Conservation (phyloP, 2,888 invertebrate species). For the Psylliodes chrysocephalus region DNA sequence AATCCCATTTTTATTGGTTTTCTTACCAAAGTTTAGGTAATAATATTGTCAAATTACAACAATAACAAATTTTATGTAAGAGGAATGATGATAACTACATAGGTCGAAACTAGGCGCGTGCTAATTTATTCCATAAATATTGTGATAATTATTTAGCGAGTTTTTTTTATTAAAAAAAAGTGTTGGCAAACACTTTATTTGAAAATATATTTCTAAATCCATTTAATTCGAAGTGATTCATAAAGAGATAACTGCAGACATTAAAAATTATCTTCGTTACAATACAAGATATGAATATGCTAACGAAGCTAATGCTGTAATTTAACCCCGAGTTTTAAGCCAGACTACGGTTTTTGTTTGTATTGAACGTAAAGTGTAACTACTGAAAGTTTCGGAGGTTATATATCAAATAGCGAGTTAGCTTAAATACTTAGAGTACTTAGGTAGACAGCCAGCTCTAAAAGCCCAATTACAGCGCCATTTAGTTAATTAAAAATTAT, state of each 20-base stretch:
- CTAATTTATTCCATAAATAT: too few relatives aligned
- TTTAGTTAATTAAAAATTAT: constrained; percentile 41
- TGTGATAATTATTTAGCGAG: too few relatives aligned
- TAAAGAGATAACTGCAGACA: neutral
- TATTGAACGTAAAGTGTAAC: constrained; percentile 30
- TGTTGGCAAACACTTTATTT: too few relatives aligned
- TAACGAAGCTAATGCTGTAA: constrained; percentile 4
- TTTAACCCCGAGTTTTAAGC: constrained; percentile 5
- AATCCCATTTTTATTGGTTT: too few relatives aligned
- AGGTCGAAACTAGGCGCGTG: too few relatives aligned
- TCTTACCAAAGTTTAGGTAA: too few relatives aligned
- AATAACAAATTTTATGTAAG: too few relatives aligned
- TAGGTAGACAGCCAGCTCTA: constrained; percentile 29
- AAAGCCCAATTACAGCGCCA: constrained; percentile 35
- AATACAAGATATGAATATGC: neutral
- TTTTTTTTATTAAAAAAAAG: too few relatives aligned
- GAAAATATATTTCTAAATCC: too few relatives aligned
- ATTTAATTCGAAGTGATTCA: too few relatives aligned
- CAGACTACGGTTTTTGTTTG: constrained; percentile 22
- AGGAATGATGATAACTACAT: too few relatives aligned
- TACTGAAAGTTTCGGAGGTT: constrained; percentile 27
- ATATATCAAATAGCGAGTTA: constrained; percentile 36
- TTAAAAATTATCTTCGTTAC: neutral
- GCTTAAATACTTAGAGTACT: constrained; percentile 30
- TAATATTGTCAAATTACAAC: too few relatives aligned